Percentiles rank a stretch among this genome's conserved stretches.
phyloP scores from a whole-genome alignment of 2,113 vertebrate genomes.

The Sylvilagus bachmani region DNA sequence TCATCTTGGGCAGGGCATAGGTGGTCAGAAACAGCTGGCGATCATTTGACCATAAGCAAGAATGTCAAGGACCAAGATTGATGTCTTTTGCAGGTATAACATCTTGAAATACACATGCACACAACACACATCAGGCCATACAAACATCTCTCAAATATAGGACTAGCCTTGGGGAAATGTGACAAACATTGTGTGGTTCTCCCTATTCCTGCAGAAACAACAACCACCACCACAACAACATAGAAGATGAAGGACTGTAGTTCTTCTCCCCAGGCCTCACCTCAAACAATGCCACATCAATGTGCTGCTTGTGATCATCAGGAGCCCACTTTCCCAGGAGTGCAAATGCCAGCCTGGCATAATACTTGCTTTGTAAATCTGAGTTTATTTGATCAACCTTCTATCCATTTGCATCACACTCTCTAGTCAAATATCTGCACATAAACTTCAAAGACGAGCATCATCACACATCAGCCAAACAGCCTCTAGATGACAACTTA shows the following conservation, averaged over 20 bases:
- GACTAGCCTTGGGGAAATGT: not conserved
- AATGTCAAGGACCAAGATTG: not conserved
- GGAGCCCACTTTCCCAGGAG: not conserved
- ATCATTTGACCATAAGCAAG: not conserved
- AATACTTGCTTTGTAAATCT: conserved; percentile 27
- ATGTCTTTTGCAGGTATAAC: not conserved
- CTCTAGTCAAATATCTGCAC: not conserved
- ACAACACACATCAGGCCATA: not conserved
- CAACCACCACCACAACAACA: too few relatives aligned
- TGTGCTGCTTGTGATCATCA: not conserved
- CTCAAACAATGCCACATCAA: not conserved
- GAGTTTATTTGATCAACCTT: not conserved
- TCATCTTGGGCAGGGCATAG: not conserved
- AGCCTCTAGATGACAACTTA: not conserved
- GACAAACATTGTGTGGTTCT: not conserved
- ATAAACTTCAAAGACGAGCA: not conserved
- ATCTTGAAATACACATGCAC: not conserved
- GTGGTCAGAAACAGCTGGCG: not conserved
- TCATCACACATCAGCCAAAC: not conserved
- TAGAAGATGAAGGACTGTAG: not conserved
- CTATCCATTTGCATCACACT: not conserved
- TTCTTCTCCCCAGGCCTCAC: not conserved
- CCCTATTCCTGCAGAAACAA: not conserved
- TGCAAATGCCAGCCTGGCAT: not conserved
- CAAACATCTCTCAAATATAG: not conserved